Evolutionary conservation across 1,140 invertebrate species (phyloP), one percentile per base, ranked within the genome.

Genomic region (Drosophila cardini): DNA sequence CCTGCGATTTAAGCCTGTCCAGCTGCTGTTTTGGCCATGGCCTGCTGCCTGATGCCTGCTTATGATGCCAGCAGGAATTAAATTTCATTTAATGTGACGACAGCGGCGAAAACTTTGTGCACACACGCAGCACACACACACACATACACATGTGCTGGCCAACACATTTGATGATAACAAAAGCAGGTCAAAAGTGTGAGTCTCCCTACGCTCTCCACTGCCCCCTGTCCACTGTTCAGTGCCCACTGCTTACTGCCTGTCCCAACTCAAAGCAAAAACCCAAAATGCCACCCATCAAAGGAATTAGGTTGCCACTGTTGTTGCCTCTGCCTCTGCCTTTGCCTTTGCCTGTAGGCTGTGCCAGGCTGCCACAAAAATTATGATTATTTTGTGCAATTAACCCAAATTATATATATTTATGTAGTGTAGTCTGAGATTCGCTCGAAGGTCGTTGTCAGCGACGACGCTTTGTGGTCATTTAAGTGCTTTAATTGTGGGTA

Each of bases 81-180:
- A 85, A 85, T 85, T 85, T 85, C 82, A 85, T 85, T 85, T 85
- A 85, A 85, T 85, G 82, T 82, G 82, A 78, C 82, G 78, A 86
- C 71, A 52, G 62, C 62, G 38, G 32, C 71, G 61, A 68, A 73
- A 85, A 86, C 78, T 86, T 85, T 86, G 56, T 56, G 53, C 67
- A 50, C 73, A 82, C 21, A 26, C 21, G 21, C 1, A 26, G 5
- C 21, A 26, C 21, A 26, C 21, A 21, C 21, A 26, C 1, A 26
- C 21, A 26, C 21, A 84, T 62, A 48, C 68, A 78, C 69, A 80
- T 63, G 71, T 80, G 70, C 71, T 74, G 81, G 78, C 56, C 65
- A 71, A 61, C 50, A 61, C 46, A 81, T 85, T 85, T 86, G 81
- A 78, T 87, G 82, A 85, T 86, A 85, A 87, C 75, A 86, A 86